Evolutionary conservation across 2,113 vertebrate species (phyloP).

Genomic region (Gadus chalcogrammus): DNA sequence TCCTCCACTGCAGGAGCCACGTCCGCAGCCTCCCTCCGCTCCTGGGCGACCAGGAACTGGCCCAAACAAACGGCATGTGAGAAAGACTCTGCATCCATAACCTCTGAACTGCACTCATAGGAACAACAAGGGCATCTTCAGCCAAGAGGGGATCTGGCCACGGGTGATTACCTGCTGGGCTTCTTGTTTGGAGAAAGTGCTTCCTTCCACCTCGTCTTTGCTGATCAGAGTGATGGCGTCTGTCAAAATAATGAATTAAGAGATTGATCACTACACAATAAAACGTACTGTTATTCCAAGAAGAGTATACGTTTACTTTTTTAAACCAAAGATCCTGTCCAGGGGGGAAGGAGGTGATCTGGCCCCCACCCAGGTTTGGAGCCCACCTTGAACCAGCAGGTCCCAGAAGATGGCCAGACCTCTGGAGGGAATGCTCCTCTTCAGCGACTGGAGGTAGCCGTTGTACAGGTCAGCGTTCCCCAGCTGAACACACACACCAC

Average conservation of each 20-base stretch:
- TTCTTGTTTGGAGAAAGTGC: conserved; percentile 78
- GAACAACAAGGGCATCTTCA: background rate
- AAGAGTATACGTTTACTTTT: background rate
- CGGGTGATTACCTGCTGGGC: conserved; percentile 79
- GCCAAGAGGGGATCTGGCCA: background rate
- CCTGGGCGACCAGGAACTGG: conserved; percentile 82
- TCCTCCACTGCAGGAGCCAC: conserved; percentile 63
- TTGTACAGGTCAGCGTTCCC: conserved; percentile 83
- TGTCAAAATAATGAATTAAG: conserved; percentile 57
- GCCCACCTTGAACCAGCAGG: conserved; percentile 83
- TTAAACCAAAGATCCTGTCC: too few relatives aligned
- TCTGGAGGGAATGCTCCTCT: conserved; percentile 78
- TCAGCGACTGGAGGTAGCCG: conserved; percentile 82
- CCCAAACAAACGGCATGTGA: background rate
- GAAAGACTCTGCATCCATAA: background rate
- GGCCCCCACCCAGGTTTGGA: background rate
- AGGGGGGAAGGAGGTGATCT: too few relatives aligned
- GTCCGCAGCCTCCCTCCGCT: conserved; percentile 67
- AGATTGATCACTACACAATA: background rate
- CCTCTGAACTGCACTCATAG: background rate
- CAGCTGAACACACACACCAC: conserved; percentile 54
- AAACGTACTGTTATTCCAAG: background rate
- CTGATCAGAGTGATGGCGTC: conserved; percentile 87
- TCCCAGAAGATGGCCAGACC: conserved; percentile 90
- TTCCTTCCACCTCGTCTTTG: conserved; percentile 82